Base-by-base conservation (phyloP, 2,888 invertebrate species). In the Caenorhabditis auriculariae region DNA sequence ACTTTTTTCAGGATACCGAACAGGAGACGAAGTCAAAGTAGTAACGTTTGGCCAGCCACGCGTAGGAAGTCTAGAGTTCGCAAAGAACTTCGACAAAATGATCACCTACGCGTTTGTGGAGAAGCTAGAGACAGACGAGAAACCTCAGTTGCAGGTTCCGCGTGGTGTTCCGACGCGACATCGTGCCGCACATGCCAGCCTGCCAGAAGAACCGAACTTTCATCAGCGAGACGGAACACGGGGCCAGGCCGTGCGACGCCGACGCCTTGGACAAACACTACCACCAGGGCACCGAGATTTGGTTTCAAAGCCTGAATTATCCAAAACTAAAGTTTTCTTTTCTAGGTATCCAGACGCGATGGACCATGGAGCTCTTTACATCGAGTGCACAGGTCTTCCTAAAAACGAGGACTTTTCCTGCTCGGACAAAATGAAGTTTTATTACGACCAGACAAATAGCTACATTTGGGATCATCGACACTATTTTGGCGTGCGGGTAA, bases 31-130 rank as follows among this genome's bases (percentile, higher is more conserved):
- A 26, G 57, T 77, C 26, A 60, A 62, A 45, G 50, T 76, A 2
- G 63, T 74, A 49, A 78, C 77, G 1, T 79, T 76, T 58, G 79
- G 79, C 0, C 71, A 79, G 47, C 79, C 79, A 3, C 60, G 79
- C 9, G 76, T 79, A 29, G 79, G 79, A 7, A 73, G 58, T 19
- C 43, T 63, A 6, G 54, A 69, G 19, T 75, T 70, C 43, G 77
- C 79, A 4, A 28, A 51, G 9, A 63, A 64, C 27, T 76, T 74
- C 45, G 76, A 79, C 47, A 39, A 55, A 6, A 52, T 75, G 7
- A 66, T 79, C 15, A 71, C 75, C 7, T 49, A 64, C 26, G 63
- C 70, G 66, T 71, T 26, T 43, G 28, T 19, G 23, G n/a, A 41
- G 41, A n/a, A 7, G 12, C 17, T n/a, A 41, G 17, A 41, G 41